Base-by-base conservation (phyloP, 1,140 invertebrate species). In the Polyergus mexicanus region DNA sequence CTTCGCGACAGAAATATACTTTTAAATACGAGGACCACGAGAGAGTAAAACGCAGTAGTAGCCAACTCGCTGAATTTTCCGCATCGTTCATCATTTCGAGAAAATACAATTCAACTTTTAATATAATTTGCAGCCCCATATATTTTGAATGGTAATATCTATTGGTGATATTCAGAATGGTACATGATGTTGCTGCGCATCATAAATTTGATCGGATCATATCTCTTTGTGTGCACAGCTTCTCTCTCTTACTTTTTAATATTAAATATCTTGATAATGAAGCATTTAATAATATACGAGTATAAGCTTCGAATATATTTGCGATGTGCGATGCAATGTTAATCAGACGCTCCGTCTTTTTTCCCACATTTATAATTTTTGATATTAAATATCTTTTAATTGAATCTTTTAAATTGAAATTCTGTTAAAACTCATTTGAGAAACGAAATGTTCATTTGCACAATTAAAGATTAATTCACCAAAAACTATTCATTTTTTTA, bases 41-140 rank as follows among this genome's bases (percentile, higher is more conserved):
- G 51, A 56, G 51, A 80, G n/a, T 38, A 25, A 38, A 25, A 32
- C 13, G 13, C 16, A 3, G n/a, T 35, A 28, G 60, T 28, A 66
- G 60, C 44, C 13, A 66, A 22, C 38, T 56, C 22, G 10, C 35
- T 35, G 16, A 58, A 80, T 51, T 80, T 80, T 80, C 35, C 13
- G 51, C 35, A 41, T 78, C 28, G 44, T 69, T 19, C 47, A 66
- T 80, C 47, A 66, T 80, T 69, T 69, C 6, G 77, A 80, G 47
- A 80, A 80, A 69, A 80, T 80, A 56, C n/a, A 51, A 80, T 66
- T 25, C 7, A 51, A 25, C 3, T 35, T 69, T 54, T 41, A 47
- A 56, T 69, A 65, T 11, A 69, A 69, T 80, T 69, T 69, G 32
- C 22, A 80, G 22, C 11, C 47, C 1, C 25, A 19, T 51, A 51